phyloP scores from a whole-genome alignment of 2,113 vertebrate genomes.

The Oreocharis arfaki region DNA sequence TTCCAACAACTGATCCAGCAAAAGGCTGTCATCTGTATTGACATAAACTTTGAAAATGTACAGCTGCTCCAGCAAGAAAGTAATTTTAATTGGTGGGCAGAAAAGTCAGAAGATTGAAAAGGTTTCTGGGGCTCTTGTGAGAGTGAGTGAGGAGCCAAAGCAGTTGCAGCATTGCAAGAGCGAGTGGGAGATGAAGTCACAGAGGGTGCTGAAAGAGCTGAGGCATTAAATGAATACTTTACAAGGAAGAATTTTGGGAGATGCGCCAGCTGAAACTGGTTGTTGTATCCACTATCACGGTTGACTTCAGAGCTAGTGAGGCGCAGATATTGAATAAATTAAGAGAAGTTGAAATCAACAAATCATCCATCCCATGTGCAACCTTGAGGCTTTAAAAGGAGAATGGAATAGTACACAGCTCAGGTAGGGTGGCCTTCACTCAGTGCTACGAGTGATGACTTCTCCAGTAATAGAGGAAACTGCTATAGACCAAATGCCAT shows the following conservation, averaged over 20 bases:
- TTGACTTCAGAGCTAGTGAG: constrained; percentile 45
- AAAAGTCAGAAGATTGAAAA: constrained; percentile 4
- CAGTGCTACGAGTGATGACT: not conserved
- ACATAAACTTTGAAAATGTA: not conserved
- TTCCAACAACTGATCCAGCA: not conserved
- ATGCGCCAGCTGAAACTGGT: not conserved
- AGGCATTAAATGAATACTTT: constrained; percentile 45
- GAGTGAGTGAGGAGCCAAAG: not conserved
- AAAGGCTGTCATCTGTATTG: not conserved
- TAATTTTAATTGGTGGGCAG: not conserved
- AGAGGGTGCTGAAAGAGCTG: not conserved
- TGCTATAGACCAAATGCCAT: not conserved
- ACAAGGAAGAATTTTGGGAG: not conserved
- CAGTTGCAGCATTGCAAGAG: not conserved
- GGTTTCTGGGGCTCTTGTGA: not conserved
- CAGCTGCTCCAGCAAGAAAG: not conserved
- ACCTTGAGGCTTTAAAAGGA: not conserved
- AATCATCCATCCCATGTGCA: not conserved
- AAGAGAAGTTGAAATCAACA: constrained; percentile 39
- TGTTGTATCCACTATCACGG: not conserved
- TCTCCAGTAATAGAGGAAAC: not conserved
- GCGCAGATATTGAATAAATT: constrained; percentile 47
- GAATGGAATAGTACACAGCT: not conserved
- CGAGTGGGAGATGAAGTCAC: not conserved
- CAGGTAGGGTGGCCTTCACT: not conserved